Evolutionary conservation across 2,888 invertebrate genomes (phyloP).

Genomic region (Tiphia femorata): DNA sequence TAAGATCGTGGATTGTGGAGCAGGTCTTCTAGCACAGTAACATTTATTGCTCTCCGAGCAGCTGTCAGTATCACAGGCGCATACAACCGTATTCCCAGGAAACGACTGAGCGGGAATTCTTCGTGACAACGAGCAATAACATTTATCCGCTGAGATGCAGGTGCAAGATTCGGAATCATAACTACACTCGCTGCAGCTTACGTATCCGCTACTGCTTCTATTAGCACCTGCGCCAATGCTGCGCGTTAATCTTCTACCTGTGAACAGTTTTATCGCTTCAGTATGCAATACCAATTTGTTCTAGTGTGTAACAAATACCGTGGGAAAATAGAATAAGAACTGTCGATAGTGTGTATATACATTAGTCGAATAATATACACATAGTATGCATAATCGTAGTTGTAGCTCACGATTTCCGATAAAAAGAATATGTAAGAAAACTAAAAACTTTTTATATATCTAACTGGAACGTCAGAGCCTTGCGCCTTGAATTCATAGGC

Average conservation of each 20-base stretch:
- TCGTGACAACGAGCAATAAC: constrained; percentile 81
- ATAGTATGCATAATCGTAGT: too few relatives aligned
- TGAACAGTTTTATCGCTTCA: too few relatives aligned
- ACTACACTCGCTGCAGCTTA: constrained; percentile 89
- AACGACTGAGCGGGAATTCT: constrained; percentile 61
- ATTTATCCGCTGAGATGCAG: constrained; percentile 82
- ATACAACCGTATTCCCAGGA: constrained; percentile 70
- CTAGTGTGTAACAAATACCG: too few relatives aligned
- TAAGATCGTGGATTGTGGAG: constrained; percentile 69
- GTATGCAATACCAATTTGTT: too few relatives aligned
- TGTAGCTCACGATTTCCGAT: too few relatives aligned
- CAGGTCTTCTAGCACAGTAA: constrained; percentile 74
- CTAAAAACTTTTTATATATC: too few relatives aligned
- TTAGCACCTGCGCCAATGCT: constrained; percentile 54
- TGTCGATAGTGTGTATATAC: too few relatives aligned
- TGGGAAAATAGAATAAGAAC: too few relatives aligned
- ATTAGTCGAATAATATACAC: too few relatives aligned
- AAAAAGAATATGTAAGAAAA: too few relatives aligned
- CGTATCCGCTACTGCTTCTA: constrained; percentile 76
- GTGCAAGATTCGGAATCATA: constrained; percentile 88
- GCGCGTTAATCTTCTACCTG: constrained; percentile 53
- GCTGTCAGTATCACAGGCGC: constrained; percentile 88
- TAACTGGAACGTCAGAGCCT: too few relatives aligned
- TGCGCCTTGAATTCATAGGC: too few relatives aligned
- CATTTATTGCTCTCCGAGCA: constrained; percentile 91